phyloP scores from a whole-genome alignment of 2,113 vertebrate genomes.

The Sylvilagus bachmani region DNA sequence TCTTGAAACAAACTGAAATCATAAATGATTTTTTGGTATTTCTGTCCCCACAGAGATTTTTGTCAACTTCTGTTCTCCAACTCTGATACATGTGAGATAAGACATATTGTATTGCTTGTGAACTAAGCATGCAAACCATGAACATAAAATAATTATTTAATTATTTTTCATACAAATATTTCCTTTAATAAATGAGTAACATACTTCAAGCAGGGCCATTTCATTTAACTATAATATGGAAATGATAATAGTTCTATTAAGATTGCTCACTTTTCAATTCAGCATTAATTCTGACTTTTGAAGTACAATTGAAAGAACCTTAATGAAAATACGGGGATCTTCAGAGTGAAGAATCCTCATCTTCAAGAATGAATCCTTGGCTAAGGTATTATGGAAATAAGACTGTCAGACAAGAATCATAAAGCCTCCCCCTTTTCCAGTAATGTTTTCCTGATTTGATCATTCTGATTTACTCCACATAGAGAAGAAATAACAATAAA shows the following conservation, averaged over 20 bases:
- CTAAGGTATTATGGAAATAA: neutral
- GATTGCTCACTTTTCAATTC: slow-evolving; percentile 17
- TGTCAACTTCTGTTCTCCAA: neutral
- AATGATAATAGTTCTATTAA: slow-evolving; percentile 29
- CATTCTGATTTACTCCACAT: neutral
- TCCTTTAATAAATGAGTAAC: neutral
- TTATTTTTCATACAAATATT: slow-evolving; percentile 24
- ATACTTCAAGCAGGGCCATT: neutral
- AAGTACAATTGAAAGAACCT: neutral
- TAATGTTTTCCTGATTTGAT: neutral
- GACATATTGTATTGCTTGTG: neutral
- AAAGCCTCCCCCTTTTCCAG: neutral
- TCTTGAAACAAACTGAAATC: slow-evolving; percentile 2
- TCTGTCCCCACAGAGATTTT: neutral
- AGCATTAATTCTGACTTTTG: slow-evolving; percentile 24
- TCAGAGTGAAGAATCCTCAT: neutral
- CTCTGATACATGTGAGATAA: neutral
- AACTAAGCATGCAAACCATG: neutral
- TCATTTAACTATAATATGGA: neutral
- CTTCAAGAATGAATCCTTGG: neutral
- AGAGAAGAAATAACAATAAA: neutral
- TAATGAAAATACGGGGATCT: neutral
- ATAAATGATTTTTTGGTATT: neutral
- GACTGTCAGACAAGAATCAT: neutral
- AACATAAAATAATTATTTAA: slow-evolving; percentile 17